phyloP scores from a whole-genome alignment of 2,797 vertebrate genomes.

The Oryzias sinensis region DNA sequence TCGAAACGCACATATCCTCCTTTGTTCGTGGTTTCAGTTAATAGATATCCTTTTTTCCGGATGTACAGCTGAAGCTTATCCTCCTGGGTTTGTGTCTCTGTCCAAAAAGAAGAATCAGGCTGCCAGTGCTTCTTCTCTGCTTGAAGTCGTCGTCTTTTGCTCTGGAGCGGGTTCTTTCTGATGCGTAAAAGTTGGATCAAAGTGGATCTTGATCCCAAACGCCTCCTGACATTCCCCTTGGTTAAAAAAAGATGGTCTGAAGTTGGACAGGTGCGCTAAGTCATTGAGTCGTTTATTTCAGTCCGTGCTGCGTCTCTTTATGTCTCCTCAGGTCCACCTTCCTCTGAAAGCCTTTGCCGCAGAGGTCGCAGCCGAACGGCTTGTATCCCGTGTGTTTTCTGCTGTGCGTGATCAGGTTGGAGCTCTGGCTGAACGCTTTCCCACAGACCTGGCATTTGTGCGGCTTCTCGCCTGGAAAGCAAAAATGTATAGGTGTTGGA shows the following conservation, averaged over 20 bases:
- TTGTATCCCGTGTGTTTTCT: slow-evolving; percentile 98
- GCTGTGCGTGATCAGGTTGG: slow-evolving; percentile 98
- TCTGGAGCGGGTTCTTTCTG: too few relatives aligned
- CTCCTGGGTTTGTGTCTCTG: too few relatives aligned
- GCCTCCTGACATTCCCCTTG: slow-evolving; percentile 1
- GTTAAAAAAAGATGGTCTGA: not conserved
- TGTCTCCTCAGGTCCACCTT: slow-evolving; percentile 97
- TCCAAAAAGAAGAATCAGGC: too few relatives aligned
- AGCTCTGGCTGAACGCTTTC: slow-evolving; percentile 99
- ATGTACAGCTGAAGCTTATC: too few relatives aligned
- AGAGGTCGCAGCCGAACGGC: slow-evolving; percentile 94
- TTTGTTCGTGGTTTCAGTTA: slow-evolving; percentile 12
- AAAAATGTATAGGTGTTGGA: not conserved
- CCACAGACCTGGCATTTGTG: slow-evolving; percentile 99
- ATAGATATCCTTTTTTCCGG: too few relatives aligned
- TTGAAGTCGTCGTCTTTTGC: too few relatives aligned
- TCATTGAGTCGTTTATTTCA: slow-evolving; percentile 77
- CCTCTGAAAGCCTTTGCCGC: slow-evolving; percentile 95
- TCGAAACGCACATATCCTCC: not conserved
- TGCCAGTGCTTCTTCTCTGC: too few relatives aligned
- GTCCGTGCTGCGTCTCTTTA: slow-evolving; percentile 93
- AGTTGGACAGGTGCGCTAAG: not conserved
- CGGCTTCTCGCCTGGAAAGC: slow-evolving; percentile 90
- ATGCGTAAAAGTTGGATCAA: too few relatives aligned
- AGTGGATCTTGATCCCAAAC: slow-evolving; percentile 47